Evolutionary conservation across 2,113 vertebrate species (phyloP).

Genomic region (Vulpes lagopus): DNA sequence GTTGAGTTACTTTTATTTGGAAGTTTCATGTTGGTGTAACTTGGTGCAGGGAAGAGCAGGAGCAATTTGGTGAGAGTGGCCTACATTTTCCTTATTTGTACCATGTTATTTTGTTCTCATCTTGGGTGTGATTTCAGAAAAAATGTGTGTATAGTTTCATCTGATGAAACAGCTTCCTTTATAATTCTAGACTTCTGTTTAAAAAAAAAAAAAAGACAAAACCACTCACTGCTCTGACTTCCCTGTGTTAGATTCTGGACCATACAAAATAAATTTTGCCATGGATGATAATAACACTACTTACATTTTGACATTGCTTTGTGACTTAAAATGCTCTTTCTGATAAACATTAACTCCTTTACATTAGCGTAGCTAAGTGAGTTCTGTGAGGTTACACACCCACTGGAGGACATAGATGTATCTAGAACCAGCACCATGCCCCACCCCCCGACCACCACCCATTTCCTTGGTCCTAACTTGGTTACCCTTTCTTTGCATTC

Average conservation of each 20-base stretch:
- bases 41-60: neutral
- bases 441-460: too few relatives aligned
- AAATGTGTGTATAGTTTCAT: conserved; percentile 20
- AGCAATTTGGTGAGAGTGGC: neutral
- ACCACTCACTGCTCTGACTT: neutral
- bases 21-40: neutral
- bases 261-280: neutral
- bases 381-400: neutral
- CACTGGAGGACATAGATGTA: neutral
- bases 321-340: neutral
- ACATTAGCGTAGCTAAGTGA: neutral
- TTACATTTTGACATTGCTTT: conserved; percentile 4
- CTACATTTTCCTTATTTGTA: neutral
- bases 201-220: neutral
- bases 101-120: neutral
- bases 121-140: conserved; percentile 41
- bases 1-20: neutral
- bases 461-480: neutral
- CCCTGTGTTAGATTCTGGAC: neutral
- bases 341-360: neutral
- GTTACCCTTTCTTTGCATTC: neutral
- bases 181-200: neutral
- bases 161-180: neutral
- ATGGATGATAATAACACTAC: neutral
- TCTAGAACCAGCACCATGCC: too few relatives aligned